Evolutionary conservation across 2,888 invertebrate genomes (phyloP).

Genomic region (Pemphredon lugubris): DNA sequence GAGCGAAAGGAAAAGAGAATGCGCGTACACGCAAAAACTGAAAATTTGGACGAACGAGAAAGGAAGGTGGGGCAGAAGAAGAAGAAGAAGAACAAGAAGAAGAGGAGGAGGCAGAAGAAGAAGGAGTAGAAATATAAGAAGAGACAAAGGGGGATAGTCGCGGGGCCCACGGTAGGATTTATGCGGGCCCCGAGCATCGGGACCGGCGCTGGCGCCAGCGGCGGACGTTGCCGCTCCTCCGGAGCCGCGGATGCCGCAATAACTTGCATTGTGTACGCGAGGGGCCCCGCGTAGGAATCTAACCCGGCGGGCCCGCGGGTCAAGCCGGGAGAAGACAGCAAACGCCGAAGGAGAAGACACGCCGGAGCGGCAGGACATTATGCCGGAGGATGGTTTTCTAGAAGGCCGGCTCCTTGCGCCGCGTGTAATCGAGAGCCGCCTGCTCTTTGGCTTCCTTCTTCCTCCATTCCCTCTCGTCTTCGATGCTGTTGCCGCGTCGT

Average conservation of each 20-base stretch:
- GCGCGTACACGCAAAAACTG: too few species aligned
- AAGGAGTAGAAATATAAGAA: neutral
- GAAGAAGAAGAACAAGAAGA: too few species aligned
- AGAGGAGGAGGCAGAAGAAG: neutral
- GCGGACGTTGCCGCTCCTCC: constrained; percentile 44
- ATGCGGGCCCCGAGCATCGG: constrained; percentile 66
- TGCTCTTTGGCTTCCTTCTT: constrained; percentile 31
- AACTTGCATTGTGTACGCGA: constrained; percentile 80
- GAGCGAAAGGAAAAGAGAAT: too few species aligned
- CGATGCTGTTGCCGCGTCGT: constrained; percentile 9
- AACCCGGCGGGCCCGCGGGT: constrained; percentile 79
- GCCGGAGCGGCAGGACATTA: constrained; percentile 60
- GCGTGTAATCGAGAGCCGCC: constrained; percentile 70
- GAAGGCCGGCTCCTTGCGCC: constrained; percentile 43
- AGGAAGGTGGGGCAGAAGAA: too few species aligned
- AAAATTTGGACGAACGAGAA: too few species aligned
- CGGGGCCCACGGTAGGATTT: constrained; percentile 37
- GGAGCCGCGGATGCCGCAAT: constrained; percentile 72
- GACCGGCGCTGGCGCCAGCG: constrained; percentile 75
- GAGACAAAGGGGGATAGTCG: constrained; percentile 17
- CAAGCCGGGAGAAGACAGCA: constrained; percentile 70
- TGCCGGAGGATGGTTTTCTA: constrained; percentile 62
- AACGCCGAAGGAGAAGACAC: constrained; percentile 54
- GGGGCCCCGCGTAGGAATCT: constrained; percentile 77
- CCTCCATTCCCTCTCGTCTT: constrained; percentile 6